Conservation (phyloP, 2,888 invertebrate species). For the Melanchra persicariae region DNA sequence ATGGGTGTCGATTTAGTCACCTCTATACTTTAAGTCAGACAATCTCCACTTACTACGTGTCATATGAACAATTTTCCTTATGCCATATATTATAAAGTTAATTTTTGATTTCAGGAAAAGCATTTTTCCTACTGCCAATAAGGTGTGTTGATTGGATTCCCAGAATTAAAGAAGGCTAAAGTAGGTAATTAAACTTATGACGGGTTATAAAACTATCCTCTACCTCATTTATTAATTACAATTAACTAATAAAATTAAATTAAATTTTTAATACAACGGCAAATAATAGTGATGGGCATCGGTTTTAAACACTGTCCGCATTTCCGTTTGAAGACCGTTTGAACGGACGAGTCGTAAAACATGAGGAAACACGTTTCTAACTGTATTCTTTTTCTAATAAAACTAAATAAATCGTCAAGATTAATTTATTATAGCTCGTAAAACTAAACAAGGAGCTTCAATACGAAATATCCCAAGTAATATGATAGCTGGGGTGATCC, state of each 20-base stretch:
- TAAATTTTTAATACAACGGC: neutral
- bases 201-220: conserved; percentile 14
- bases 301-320: conserved; percentile 3
- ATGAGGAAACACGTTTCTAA: neutral
- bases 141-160: neutral
- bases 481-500: conserved; percentile 39
- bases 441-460: conserved; percentile 42
- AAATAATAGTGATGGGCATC: neutral
- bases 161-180: neutral
- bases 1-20: neutral
- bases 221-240: neutral
- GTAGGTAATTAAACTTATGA: neutral
- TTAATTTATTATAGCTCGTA: conserved; percentile 37
- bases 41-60: no score
- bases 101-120: neutral
- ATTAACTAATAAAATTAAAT: neutral
- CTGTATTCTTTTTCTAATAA: neutral
- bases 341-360: conserved; percentile 3
- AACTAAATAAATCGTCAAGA: neutral
- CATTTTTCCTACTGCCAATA: neutral
- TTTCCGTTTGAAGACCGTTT: neutral
- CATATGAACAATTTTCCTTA: neutral
- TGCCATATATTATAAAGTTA: neutral
- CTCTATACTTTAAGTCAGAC: neutral
- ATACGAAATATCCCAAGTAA: conserved; percentile 44